phyloP scores from a whole-genome alignment of 2,113 vertebrate species.

The Neogale vison region DNA sequence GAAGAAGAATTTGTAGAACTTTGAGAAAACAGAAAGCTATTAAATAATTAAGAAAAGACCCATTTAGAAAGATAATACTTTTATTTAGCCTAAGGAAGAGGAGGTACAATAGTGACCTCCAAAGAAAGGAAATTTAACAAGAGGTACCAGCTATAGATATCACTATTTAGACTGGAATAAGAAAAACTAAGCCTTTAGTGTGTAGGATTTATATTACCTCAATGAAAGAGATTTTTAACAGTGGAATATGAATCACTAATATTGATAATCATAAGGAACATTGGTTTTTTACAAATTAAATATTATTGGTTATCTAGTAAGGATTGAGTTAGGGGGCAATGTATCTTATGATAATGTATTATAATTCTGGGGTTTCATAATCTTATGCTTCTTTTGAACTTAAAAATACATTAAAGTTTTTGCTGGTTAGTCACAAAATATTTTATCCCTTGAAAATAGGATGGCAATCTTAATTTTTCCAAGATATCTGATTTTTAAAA shows the following conservation, averaged over 20 bases:
- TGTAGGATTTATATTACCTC: constrained; percentile 34
- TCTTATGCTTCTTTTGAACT: constrained; percentile 38
- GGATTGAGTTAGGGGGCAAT: not conserved
- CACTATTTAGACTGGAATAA: not conserved
- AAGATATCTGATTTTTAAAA: not conserved
- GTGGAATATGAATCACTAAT: not conserved
- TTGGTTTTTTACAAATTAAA: constrained; percentile 30
- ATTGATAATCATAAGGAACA: constrained; percentile 1
- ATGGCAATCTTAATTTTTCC: constrained; percentile 38
- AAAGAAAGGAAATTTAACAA: constrained; percentile 9
- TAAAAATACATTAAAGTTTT: constrained; percentile 25
- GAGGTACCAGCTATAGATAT: not conserved
- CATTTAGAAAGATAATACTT: constrained; percentile 28
- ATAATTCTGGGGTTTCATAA: constrained; percentile 33
- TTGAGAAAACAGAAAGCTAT: not conserved
- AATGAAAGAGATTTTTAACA: constrained; percentile 34
- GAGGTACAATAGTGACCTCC: not conserved
- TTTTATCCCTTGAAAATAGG: constrained; percentile 44
- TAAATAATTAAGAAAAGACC: constrained; percentile 37
- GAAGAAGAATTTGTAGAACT: constrained; percentile 37
- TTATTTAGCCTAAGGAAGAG: constrained; percentile 9
- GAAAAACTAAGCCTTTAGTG: not conserved
- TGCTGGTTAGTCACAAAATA: constrained; percentile 15
- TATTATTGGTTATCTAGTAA: constrained; percentile 21
- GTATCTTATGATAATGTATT: not conserved